Percentiles rank a stretch among this genome's conserved stretches.
phyloP scores from a whole-genome alignment of 2,113 vertebrate genomes.

The Corythaeola cristata region DNA sequence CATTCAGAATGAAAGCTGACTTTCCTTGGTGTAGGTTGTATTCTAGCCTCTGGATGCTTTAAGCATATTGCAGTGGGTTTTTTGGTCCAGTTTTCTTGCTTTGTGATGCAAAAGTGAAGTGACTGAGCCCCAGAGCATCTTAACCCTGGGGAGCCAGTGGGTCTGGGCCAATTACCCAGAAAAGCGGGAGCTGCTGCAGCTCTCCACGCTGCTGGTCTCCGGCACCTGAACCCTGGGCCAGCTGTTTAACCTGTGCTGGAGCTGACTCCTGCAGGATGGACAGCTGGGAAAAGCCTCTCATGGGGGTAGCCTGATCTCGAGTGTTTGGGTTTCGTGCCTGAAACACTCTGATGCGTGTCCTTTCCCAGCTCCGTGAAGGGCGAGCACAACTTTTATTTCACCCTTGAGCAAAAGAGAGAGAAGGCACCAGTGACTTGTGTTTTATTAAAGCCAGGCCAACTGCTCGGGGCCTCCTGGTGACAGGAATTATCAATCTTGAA shows the following conservation, averaged over 20 bases:
- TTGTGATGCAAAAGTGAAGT: neutral
- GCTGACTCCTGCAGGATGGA: neutral
- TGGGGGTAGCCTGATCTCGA: neutral
- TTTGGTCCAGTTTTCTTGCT: neutral
- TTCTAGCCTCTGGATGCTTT: neutral
- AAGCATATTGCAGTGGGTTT: neutral
- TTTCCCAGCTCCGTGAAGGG: neutral
- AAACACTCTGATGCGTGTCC: neutral
- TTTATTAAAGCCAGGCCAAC: conserved; percentile 61
- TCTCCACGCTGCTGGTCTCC: neutral
- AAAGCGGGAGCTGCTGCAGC: neutral
- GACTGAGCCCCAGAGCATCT: neutral
- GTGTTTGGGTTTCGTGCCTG: neutral
- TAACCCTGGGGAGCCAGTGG: neutral
- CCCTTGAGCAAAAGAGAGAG: neutral
- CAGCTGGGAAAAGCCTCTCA: neutral
- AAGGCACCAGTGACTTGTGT: conserved; percentile 16
- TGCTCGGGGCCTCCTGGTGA: conserved; percentile 32
- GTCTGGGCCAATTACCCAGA: too few relatives aligned
- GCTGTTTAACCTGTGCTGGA: neutral
- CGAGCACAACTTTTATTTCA: conserved; percentile 14
- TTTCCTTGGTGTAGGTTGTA: neutral
- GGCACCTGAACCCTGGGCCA: neutral
- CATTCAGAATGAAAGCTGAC: neutral
- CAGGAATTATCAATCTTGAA: conserved; percentile 53